These are phyloP conservation scores for Actinia tenebrosa DNA, from an alignment of 64 coral and sea anemone species.

Conservation along the genomic window DNA sequence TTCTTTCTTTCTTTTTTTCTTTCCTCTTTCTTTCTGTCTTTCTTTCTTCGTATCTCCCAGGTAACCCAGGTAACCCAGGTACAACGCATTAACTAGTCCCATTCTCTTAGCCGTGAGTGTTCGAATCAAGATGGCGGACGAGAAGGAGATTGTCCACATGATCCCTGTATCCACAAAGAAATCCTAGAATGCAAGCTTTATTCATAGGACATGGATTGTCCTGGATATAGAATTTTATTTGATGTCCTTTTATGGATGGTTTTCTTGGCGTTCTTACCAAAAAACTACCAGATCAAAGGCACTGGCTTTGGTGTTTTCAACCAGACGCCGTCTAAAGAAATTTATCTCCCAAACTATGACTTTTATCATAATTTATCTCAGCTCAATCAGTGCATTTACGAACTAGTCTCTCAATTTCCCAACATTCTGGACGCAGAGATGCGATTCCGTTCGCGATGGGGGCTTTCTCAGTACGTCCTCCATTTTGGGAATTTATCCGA, in stretches of 20 bases:
- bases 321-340: conserved; percentile 44
- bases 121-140: neutral
- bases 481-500: conserved; percentile 67
- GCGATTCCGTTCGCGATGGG: conserved; percentile 72
- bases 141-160: neutral
- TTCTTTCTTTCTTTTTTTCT: too few relatives aligned
- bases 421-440: conserved; percentile 68
- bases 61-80: too few relatives aligned
- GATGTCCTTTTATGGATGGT: neutral
- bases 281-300: neutral
- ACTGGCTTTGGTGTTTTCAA: conserved; percentile 45
- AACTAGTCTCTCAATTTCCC: conserved; percentile 52
- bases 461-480: conserved; percentile 73
- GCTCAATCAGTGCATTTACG: conserved; percentile 63
- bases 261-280: conserved; percentile 14
- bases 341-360: conserved; percentile 60
- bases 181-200: neutral
- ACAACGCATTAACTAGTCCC: neutral
- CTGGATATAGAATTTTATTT: neutral
- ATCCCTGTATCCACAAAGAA: neutral
- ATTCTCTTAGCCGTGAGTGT: neutral
- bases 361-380: conserved; percentile 79
- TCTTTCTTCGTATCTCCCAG: too few relatives aligned
- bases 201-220: conserved; percentile 19
- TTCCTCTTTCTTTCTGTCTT: too few relatives aligned